Evolutionary conservation across 2,888 invertebrate genomes (phyloP), one percentile per base, ranked within the genome.

Genomic region (Iselma pallidipennis): DNA sequence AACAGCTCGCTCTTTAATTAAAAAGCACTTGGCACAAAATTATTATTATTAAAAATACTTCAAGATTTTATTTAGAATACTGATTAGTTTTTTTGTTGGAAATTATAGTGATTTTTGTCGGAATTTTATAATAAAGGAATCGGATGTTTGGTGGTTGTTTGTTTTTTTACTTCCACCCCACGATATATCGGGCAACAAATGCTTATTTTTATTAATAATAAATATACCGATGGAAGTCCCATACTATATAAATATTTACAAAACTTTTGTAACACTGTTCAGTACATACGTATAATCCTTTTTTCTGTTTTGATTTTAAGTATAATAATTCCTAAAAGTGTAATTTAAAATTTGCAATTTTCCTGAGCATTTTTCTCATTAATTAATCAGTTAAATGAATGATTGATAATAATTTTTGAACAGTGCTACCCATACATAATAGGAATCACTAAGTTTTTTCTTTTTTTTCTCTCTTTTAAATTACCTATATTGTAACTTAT

Each of bases 371-470:
- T 50, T n/a, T 25, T 7, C 14, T 10, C 25, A n/a, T 49, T 19
- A 6, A 31, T 12, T 26, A 19, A 21, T n/a, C 16, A 7, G 25
- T 14, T 25, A 26, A 16, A 29, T 10, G 2, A 21, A 21, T 10
- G 9, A 29, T 52, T 28, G 14, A 55, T 21, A 55, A 55, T 21
- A 21, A 48, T 59, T 55, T 59, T 33, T 55, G 48, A 37, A 60
- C 57, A 59, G 59, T 57, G 60, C 52, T 60, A 64, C 64, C 19
- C 21, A 42, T 42, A 70, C 67, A 69, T 69, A 68, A 64, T 75
- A 77, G 77, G 77, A 77, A 78, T 78, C 77, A 76, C 74, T 76
- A 73, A 71, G 49, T 62, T 55, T 55, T 19, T 26, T 55, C 58
- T 37, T 16, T 37, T 37, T 37, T 6, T 31, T 31, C 9, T 29